Evolutionary conservation across 1,140 invertebrate genomes (phyloP).

Genomic region (Streblospio benedicti): DNA sequence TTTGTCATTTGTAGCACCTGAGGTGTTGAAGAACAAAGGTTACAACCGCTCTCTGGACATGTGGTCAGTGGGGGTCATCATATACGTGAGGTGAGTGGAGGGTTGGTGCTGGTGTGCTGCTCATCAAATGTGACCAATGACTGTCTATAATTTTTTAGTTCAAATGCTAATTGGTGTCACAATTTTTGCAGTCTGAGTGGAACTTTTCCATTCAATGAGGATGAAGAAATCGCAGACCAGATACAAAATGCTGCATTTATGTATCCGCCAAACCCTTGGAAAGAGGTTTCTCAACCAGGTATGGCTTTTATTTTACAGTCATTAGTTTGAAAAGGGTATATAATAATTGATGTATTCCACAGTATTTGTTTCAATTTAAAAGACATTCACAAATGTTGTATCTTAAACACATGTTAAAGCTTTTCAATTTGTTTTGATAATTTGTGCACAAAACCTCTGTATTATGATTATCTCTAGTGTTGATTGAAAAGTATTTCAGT

Average conservation of each 20-base stretch:
- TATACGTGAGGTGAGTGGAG: slow-evolving; percentile 73
- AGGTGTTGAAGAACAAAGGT: slow-evolving; percentile 94
- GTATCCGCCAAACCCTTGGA: slow-evolving; percentile 94
- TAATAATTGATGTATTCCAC: no score
- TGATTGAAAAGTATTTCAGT: no score
- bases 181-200: slow-evolving; percentile 70
- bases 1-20: slow-evolving; percentile 68
- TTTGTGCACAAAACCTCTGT: no score
- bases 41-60: slow-evolving; percentile 98
- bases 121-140: neutral
- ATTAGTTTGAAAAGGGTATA: no score
- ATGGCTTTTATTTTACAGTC: no score
- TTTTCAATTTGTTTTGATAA: no score
- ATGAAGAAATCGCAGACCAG: slow-evolving; percentile 98
- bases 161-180: neutral
- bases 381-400: no score
- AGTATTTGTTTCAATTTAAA: no score
- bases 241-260: slow-evolving; percentile 99
- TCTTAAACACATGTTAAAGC: no score
- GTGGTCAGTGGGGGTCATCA: slow-evolving; percentile 99
- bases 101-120: neutral
- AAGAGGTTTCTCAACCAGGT: slow-evolving; percentile 94
- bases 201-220: slow-evolving; percentile 98
- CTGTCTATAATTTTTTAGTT: neutral
- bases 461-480: no score